phyloP scores from a whole-genome alignment of 2,888 invertebrate genomes.

The Andricus curvator region DNA sequence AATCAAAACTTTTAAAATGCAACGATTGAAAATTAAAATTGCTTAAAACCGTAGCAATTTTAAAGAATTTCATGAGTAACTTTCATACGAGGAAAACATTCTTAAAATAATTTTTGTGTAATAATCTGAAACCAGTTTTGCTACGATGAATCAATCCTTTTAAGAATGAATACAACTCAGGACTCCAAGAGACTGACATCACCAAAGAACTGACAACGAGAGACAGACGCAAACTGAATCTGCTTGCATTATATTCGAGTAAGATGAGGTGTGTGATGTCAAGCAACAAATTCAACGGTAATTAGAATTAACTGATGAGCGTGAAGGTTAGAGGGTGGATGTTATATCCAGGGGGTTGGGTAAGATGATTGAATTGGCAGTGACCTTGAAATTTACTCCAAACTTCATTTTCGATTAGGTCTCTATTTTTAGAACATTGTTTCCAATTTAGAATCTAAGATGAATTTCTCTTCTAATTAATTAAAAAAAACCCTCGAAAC shows the following conservation, averaged over 20 bases:
- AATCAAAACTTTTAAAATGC: too few species aligned
- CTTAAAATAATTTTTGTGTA: neutral
- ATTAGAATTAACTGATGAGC: conserved; percentile 25
- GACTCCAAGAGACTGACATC: neutral
- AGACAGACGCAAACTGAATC: neutral
- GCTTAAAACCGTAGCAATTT: too few species aligned
- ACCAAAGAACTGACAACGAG: neutral
- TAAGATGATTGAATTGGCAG: conserved; percentile 25
- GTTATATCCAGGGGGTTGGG: neutral
- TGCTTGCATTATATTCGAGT: neutral
- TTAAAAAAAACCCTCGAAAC: neutral
- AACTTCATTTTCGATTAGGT: conserved; percentile 9
- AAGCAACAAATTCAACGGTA: conserved; percentile 26
- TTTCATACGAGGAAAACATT: neutral
- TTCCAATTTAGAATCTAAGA: neutral
- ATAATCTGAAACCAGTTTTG: neutral
- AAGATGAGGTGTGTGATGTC: conserved; percentile 14
- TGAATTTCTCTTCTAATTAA: neutral
- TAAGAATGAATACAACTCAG: neutral
- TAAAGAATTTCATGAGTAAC: too few species aligned
- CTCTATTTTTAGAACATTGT: neutral
- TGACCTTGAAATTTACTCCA: conserved; percentile 23
- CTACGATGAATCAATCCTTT: neutral
- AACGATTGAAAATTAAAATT: too few species aligned
- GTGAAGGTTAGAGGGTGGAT: conserved; percentile 10